Conservation (phyloP, 2,888 invertebrate genomes). For the Zygaena filipendulae region DNA sequence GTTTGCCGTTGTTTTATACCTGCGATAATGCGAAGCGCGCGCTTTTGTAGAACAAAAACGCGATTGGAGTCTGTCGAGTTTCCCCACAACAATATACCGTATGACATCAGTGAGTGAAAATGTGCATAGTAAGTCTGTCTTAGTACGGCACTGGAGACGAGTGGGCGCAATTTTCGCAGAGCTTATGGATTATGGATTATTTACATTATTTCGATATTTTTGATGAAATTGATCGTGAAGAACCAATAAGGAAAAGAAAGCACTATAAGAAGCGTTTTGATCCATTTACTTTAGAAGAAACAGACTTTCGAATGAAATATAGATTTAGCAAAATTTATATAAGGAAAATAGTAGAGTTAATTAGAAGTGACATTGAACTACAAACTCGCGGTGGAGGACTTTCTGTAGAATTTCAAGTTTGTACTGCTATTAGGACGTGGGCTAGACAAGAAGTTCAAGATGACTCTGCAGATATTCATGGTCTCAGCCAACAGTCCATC, state of each 20-base stretch:
- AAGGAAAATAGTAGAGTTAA: not conserved
- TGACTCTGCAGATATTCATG: conserved; percentile 6
- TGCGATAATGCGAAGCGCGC: no score
- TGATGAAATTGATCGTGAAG: no score
- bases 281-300: conserved; percentile 1
- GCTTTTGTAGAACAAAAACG: no score
- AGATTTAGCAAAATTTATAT: conserved; percentile 4
- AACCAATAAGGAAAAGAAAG: not conserved
- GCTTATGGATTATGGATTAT: no score
- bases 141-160: no score
- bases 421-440: conserved; percentile 1
- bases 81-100: no score
- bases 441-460: conserved; percentile 8
- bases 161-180: no score
- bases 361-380: not conserved
- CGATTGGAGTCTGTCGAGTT: no score
- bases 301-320: conserved; percentile 1
- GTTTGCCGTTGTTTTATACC: no score
- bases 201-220: no score
- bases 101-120: no score
- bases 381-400: conserved; percentile 2
- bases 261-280: conserved; percentile 2
- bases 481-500: conserved; percentile 1
- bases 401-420: conserved; percentile 2
- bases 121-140: no score